Evolutionary conservation across 2,888 invertebrate genomes (phyloP), one percentile per base, ranked within the genome.

Genomic region (Lomographa bimaculata): DNA sequence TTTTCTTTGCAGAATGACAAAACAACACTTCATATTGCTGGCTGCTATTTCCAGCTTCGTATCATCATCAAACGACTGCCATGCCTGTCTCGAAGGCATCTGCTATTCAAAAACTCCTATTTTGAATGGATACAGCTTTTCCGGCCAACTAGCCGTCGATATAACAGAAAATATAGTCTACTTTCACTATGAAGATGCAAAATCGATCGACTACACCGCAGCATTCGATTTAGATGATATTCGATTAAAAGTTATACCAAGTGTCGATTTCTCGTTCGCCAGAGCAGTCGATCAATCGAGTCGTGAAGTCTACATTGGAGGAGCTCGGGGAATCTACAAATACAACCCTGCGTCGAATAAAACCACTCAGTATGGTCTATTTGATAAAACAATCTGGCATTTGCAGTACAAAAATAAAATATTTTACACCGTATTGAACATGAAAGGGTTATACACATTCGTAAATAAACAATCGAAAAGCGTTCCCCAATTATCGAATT

Each of bases 141-240:
- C 76, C 2, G 84, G 83, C 0, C 83, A 83, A 52, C 46, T 83
- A 8, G 80, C 80, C 2, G 58, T 84, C 1, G 84, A 82, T 24
- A 62, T 71, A 43, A 62, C 43, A 0, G 64, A 66, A 5, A 79
- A 83, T 28, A 60, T 71, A 0, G 49, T 83, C 1, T 77, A 83
- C 38, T 79, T 82, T 23, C 80, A 83, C 29, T 81, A 80, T 45
- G 64, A 65, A 49, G 68, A 72, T 3, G 37, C 44, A 1, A 47
- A 49, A 7, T 48, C 54, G 0, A 50, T 40, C 7, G 80, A 83
- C 18, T 64, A 65, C 33, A 83, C 79, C 1, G 75, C 65, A 2
- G 63, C 66, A 1, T 78, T 74, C 27, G 71, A 82, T 54, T 56
- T 83, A 23, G 65, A 75, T 9, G 64, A 70, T 14, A 69, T 72